Percentiles rank a stretch among this genome's conserved stretches.
Conservation (phyloP, 2,888 invertebrate genomes). For the Parascotia fuliginaria region DNA sequence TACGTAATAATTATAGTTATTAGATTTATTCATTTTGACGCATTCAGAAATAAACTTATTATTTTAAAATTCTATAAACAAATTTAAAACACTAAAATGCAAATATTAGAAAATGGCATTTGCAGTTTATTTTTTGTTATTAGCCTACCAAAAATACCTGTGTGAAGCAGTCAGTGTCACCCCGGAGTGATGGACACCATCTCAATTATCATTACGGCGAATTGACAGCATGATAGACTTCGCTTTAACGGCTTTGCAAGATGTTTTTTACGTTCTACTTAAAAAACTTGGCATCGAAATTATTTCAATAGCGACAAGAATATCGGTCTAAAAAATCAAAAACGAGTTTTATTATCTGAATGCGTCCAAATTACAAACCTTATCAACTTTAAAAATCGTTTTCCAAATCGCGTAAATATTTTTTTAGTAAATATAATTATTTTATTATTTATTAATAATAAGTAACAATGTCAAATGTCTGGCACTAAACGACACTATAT, state of each 20-base stretch:
- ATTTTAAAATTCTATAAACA: neutral
- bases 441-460: slow-evolving; percentile 45
- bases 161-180: no score
- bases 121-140: no score
- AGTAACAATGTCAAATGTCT: slow-evolving; percentile 67
- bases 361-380: slow-evolving; percentile 20
- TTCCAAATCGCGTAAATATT: slow-evolving; percentile 45
- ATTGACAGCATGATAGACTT: no score
- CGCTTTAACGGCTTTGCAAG: no score
- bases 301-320: no score
- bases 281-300: neutral
- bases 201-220: no score
- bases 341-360: no score
- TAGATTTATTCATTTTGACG: slow-evolving; percentile 17
- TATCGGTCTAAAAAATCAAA: no score
- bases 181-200: no score
- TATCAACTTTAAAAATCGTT: slow-evolving; percentile 34
- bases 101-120: no score
- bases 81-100: no score
- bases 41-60: slow-evolving; percentile 17
- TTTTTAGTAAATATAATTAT: slow-evolving; percentile 46
- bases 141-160: no score
- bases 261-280: neutral
- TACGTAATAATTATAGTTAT: slow-evolving; percentile 5
- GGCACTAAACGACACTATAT: slow-evolving; percentile 61